Base-by-base conservation (phyloP, 1,140 invertebrate species). In the Caenorhabditis remanei region DNA sequence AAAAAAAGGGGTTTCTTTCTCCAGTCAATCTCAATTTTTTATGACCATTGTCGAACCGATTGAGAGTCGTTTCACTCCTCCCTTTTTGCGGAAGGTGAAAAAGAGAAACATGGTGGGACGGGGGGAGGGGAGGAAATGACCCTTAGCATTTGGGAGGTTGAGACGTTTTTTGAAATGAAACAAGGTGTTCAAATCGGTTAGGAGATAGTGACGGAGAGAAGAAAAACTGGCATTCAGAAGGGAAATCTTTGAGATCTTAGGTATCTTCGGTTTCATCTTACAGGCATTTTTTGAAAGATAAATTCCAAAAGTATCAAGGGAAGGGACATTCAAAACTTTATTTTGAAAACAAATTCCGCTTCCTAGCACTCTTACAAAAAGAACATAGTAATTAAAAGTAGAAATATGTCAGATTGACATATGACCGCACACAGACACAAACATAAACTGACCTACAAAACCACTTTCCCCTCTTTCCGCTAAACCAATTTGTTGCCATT, bases 401-500 rank as follows among this genome's bases (percentile, higher is more conserved):
- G 9, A 46, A 43, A 71, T 41, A 46, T 71, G 41, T 11, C 4
- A 46, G 16, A 46, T 48, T 71, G 67, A 71, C 40, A 71, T 40
- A 58, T 82, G 75, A 82, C 75, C 55, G 14, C 24, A 4, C 21
- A 58, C 5, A 32, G 32, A 32, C 32, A 32, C 32, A 32, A 32
- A 32, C 32, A 32, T 32, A 24, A 58, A 61, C 32, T 84, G 56
- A 56, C 53, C 53, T 53, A 84, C 41, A 61, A 84, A 84, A 58
- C 82, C 82, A 61, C 55, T 58, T 43, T 84, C 58, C 32, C 46
- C 21, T 55, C 7, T 58, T 83, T 40, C 83, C 83, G 55, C 58
- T 84, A 58, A 61, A 58, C 58, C 83, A 84, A 84, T 84, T 63
- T 58, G 55, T 58, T 63, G 53, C 58, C 83, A 48, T 84, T 21